Base-by-base conservation (phyloP, 2,797 vertebrate genomes). In the Hydrolagus colliei region DNA sequence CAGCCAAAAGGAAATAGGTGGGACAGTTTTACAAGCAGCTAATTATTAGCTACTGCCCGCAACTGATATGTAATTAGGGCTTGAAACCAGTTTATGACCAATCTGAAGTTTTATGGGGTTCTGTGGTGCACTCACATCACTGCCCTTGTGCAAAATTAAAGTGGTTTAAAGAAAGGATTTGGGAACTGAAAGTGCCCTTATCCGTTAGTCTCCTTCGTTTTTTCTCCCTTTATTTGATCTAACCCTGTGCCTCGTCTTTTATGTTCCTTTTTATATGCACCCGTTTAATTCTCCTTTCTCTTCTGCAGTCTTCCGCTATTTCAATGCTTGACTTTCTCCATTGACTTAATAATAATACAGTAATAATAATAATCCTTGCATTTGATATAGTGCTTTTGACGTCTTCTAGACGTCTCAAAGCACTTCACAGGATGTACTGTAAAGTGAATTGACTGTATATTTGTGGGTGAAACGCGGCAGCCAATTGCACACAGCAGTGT, bases 31-130 rank as follows among this genome's bases (percentile, higher is more conserved):
- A 84, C 79, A 71, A 84, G 65, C 65, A 71, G 65, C 79, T 18
- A 82, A 63, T 65, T 67, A 68, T 82, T 82, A 82, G 79, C 79
- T 52, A 52, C 79, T 84, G 79, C 79, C 65, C 65, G 13, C 16
- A 84, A 84, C 65, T 84, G 79, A 84, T 84, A 68, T 84, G 27
- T 67, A 84, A 84, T 84, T 84, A 84, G 79, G 18, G 79, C 32
- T 32, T 71, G 18, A 84, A 84, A 84, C 79, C 18, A 71, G 79
- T 84, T 84, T 71, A 84, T 84, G 65, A 71, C 79, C 65, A 84
- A 84, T 84, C 32, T 84, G 79, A 63, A 71, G 32, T 52, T 84
- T 84, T 71, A 84, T 84, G 79, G 65, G 79, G 18, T 12, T 20
- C 79, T 84, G 79, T 20, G 65, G 79, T 84, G 16, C 71, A 84